Base-by-base conservation (phyloP, 2,888 invertebrate species). In the Drosophila longiperda region DNA sequence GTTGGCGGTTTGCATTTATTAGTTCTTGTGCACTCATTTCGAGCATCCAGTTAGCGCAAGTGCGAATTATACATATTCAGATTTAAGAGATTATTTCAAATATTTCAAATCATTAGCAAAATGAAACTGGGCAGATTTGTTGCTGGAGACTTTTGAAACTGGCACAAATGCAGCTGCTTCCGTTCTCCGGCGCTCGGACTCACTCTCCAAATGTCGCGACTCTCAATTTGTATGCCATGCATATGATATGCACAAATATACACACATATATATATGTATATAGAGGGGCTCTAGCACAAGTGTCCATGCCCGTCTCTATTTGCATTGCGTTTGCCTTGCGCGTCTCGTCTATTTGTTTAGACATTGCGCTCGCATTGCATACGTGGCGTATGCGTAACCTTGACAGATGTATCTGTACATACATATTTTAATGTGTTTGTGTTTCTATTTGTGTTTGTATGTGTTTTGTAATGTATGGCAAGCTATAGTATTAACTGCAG, bases 321-420 rank as follows among this genome's bases (percentile, higher is more conserved):
- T 87, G 86, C 86, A 63, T 81, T 83, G 80, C 80, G 60, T 80
- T 71, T 76, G 82, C 87, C 82, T 76, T 82, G 89, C 84, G 83
- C 66, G 62, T 75, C 83, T 75, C 83, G 78, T 70, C 89, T 84
- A 86, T 84, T 84, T 84, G 83, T 78, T 88, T 84, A 83, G 83
- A 88, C 89, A 86, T 83, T 79, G 89, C 84, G 83, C 81, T 79
- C 77, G 78, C 73, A 75, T 60, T 75, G 86, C 86, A 76, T 83
- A 83, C 90, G 75, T 83, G 90, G 86, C 87, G 90, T 81, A 87
- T 87, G 88, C 82, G 88, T 85, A 90, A 87, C 87, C 90, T 90
- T 87, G 90, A 88, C 76, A 75, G 75, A 71, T 80, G 71, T 82
- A 63, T 73, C 38, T 60, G 20, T 75, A 50, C 49, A 55, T 20